Conservation (phyloP, 2,888 invertebrate species). For the Cataglyphis livida region DNA sequence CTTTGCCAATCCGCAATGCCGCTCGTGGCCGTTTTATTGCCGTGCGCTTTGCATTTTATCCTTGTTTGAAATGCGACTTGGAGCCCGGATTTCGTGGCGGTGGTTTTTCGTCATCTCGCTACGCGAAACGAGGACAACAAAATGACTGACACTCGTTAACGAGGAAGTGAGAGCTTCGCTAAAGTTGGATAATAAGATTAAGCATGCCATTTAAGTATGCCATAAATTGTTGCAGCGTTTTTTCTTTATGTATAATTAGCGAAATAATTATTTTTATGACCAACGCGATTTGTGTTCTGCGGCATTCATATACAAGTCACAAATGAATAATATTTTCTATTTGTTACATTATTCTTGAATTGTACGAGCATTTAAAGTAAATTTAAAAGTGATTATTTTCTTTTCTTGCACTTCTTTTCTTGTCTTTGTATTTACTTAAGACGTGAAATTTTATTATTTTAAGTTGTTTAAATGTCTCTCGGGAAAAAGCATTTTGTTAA, state of each 20-base stretch:
- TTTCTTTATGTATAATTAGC: not conserved
- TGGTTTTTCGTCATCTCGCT: not conserved
- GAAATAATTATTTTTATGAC: not conserved
- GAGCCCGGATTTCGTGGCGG: not conserved
- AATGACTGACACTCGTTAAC: slow-evolving; percentile 12
- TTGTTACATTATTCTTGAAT: not conserved
- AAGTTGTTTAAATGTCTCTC: not conserved
- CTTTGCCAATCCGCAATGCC: slow-evolving; percentile 43
- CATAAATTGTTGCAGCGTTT: not conserved
- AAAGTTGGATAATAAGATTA: not conserved
- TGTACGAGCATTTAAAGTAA: not conserved
- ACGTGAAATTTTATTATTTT: not conserved
- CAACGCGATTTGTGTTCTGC: not conserved
- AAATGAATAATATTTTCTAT: not conserved
- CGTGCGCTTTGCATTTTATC: slow-evolving; percentile 37
- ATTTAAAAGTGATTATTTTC: not conserved
- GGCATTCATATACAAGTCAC: not conserved
- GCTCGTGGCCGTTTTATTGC: slow-evolving; percentile 37
- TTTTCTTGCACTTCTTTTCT: not conserved
- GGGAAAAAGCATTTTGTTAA: not conserved
- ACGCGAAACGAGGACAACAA: slow-evolving; percentile 15
- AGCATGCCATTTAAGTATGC: not conserved
- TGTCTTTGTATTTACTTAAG: not conserved
- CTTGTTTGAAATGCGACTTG: slow-evolving; percentile 35
- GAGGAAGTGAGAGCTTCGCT: not conserved